Conservation (phyloP, 2,113 vertebrate genomes). For the Protobothrops mucrosquamatus region DNA sequence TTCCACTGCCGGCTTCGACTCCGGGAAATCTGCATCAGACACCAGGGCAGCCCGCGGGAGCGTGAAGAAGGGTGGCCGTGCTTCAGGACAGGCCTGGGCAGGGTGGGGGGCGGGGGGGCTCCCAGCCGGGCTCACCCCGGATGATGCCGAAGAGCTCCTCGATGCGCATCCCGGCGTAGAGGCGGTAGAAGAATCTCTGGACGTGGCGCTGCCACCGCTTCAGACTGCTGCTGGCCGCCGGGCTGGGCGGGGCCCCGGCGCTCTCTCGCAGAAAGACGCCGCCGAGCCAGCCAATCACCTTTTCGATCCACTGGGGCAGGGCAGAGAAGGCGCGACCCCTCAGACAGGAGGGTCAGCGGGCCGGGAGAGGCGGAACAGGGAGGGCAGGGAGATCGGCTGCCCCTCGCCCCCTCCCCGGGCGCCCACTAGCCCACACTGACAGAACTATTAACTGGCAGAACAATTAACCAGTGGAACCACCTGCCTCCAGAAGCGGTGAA, state of each 20-base stretch:
- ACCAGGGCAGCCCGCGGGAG: not conserved
- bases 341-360: no score
- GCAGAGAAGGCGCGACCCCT: not conserved
- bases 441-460: no score
- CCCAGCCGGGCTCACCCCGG: conserved; percentile 72
- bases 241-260: conserved; percentile 14
- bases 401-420: not conserved
- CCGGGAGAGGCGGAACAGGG: not conserved
- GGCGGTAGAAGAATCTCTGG: conserved; percentile 94
- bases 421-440: not conserved
- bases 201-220: conserved; percentile 93
- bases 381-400: no score
- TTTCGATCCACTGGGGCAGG: conserved; percentile 85
- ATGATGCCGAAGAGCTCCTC: conserved; percentile 98
- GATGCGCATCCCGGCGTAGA: conserved; percentile 93
- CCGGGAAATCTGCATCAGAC: conserved; percentile 87
- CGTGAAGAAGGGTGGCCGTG: not conserved
- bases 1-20: conserved; percentile 92
- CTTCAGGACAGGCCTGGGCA: no score
- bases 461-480: no score
- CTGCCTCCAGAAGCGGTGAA: no score
- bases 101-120: not conserved
- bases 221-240: conserved; percentile 67
- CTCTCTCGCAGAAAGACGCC: conserved; percentile 81
- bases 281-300: conserved; percentile 92